These are phyloP conservation scores for Monodelphis domestica DNA, from an alignment of 2,797 vertebrate genomes.

Conservation along the genomic window DNA sequence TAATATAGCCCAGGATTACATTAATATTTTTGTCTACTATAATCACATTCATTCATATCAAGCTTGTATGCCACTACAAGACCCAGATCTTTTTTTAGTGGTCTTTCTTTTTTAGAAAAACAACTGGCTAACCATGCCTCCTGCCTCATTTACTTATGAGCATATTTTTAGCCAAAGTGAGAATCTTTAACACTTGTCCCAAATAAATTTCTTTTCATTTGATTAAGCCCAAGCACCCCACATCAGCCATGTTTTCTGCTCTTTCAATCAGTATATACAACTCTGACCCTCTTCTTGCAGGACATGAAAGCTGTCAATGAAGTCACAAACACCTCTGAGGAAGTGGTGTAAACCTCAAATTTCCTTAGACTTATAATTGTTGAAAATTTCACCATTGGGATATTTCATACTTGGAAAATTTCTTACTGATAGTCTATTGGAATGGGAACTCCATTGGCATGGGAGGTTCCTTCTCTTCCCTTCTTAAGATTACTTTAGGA, in stretches of 20 bases:
- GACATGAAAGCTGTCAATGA: constrained; percentile 70
- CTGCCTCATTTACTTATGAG: background rate
- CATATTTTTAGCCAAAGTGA: background rate
- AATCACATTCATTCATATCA: background rate
- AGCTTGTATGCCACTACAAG: background rate
- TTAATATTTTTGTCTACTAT: background rate
- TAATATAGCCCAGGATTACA: background rate
- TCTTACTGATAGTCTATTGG: too few relatives aligned
- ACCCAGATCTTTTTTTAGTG: background rate
- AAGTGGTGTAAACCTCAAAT: too few relatives aligned
- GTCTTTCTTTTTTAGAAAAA: background rate
- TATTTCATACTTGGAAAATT: too few relatives aligned
- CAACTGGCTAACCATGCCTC: background rate
- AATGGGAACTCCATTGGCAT: too few relatives aligned
- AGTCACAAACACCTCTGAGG: constrained; percentile 41
- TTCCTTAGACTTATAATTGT: too few relatives aligned
- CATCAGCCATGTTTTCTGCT: constrained; percentile 81
- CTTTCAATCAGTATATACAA: constrained; percentile 84
- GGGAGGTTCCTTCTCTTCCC: too few relatives aligned
- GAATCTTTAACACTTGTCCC: background rate
- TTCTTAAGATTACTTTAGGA: too few relatives aligned
- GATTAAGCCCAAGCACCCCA: constrained; percentile 55
- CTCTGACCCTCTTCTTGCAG: constrained; percentile 75
- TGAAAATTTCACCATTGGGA: too few relatives aligned
- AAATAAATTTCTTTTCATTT: background rate